Conservation (phyloP, 53 echinoderm and acorn worm genomes). For the Arbacia lixula region DNA sequence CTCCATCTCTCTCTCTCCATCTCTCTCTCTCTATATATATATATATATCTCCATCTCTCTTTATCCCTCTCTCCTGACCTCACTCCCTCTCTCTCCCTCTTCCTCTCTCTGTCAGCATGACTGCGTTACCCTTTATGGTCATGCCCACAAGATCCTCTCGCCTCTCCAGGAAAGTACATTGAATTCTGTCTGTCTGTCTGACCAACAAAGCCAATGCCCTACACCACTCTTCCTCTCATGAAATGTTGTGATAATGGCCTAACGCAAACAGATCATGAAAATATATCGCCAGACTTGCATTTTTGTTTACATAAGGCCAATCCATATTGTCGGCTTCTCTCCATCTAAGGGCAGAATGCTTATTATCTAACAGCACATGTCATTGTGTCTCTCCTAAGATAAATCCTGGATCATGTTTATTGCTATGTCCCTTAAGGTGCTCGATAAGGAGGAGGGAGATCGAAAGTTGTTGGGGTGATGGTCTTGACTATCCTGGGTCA, state of each 20-base stretch:
- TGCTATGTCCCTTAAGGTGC: conserved; percentile 1
- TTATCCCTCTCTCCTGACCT: not conserved
- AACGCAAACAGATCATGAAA: conserved; percentile 45
- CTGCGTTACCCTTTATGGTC: too few species aligned
- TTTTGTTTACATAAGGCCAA: conserved; percentile 21
- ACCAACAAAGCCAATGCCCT: not conserved
- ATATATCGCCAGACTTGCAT: conserved; percentile 10
- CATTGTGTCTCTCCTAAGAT: conserved; percentile 21
- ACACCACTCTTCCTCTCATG: not conserved
- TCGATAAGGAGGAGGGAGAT: not conserved
- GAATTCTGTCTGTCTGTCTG: not conserved
- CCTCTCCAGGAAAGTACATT: conserved; percentile 18
- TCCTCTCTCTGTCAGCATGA: not conserved
- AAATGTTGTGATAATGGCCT: not conserved
- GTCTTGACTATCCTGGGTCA: conserved; percentile 7
- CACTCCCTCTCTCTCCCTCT: not conserved
- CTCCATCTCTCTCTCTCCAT: too few species aligned
- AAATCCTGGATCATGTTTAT: conserved; percentile 49
- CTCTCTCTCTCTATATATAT: too few species aligned
- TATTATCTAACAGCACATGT: conserved; percentile 38
- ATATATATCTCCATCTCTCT: conserved; percentile 4
- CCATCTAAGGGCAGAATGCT: conserved; percentile 15
- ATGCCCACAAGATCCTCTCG: too few species aligned
- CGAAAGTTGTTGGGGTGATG: not conserved
- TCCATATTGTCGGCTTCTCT: conserved; percentile 1